Conservation (phyloP, 2,797 vertebrate species). For the Australoheros facetus region DNA sequence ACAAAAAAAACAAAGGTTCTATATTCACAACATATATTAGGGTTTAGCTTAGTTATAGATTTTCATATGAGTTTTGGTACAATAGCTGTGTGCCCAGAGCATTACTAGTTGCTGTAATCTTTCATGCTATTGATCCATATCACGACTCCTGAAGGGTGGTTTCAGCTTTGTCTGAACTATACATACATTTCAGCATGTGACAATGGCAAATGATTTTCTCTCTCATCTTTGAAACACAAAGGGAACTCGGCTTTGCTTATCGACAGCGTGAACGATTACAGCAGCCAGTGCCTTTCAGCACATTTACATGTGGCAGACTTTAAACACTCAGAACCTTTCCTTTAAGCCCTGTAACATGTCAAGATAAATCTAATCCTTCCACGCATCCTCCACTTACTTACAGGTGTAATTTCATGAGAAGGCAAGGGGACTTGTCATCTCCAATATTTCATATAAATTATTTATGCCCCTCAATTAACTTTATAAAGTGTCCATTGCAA, state of each 20-base stretch:
- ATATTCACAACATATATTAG: neutral
- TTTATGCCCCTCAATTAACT: constrained; percentile 57
- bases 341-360: constrained; percentile 33
- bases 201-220: neutral
- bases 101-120: neutral
- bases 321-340: constrained; percentile 37
- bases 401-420: constrained; percentile 45
- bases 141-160: neutral
- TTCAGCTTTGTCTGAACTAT: neutral
- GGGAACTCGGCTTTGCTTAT: neutral
- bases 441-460: constrained; percentile 57
- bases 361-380: constrained; percentile 42
- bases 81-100: neutral
- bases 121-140: neutral
- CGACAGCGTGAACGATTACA: neutral
- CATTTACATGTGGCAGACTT: neutral
- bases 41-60: neutral
- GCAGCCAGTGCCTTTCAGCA: neutral
- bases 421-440: constrained; percentile 42
- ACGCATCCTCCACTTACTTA: constrained; percentile 21
- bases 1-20: neutral
- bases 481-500: constrained; percentile 39
- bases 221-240: neutral
- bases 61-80: constrained; percentile 1
- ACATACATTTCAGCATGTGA: neutral